Conservation (phyloP, 1,140 invertebrate genomes). For the Philaenus spumarius region DNA sequence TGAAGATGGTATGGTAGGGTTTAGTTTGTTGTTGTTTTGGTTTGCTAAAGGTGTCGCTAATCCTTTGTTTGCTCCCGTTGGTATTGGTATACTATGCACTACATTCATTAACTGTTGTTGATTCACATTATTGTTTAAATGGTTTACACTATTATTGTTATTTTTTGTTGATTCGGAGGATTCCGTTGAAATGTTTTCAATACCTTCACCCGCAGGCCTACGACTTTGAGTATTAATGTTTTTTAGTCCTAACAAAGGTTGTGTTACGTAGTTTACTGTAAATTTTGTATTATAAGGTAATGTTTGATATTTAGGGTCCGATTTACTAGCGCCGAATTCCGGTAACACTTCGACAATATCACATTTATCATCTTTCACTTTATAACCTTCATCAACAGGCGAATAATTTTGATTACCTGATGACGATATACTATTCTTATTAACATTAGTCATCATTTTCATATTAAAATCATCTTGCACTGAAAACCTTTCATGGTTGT, state of each 20-base stretch:
- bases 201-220: constrained; percentile 23
- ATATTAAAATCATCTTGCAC: constrained; percentile 13
- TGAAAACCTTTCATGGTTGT: constrained; percentile 8
- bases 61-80: constrained; percentile 52
- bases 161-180: constrained; percentile 17
- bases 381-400: constrained; percentile 3
- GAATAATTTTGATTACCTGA: not conserved
- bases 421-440: not conserved
- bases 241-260: not conserved
- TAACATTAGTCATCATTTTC: constrained; percentile 1
- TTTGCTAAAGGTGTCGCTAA: constrained; percentile 47
- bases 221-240: not conserved
- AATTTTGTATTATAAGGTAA: constrained; percentile 65
- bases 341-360: constrained; percentile 30
- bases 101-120: constrained; percentile 19
- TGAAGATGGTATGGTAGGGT: constrained; percentile 14
- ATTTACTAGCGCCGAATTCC: constrained; percentile 61
- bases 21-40: constrained; percentile 14
- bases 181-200: constrained; percentile 18
- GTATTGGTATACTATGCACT: constrained; percentile 8
- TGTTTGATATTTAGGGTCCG: constrained; percentile 90
- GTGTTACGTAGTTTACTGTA: constrained; percentile 20
- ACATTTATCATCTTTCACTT: constrained; percentile 18
- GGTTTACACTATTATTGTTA: constrained; percentile 20
- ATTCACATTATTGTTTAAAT: constrained; percentile 18